A percentile compares a stretch with the other conserved stretches of the same genome.
Conservation (phyloP, 23 tunicate species). For the Halocynthia aurantium region DNA sequence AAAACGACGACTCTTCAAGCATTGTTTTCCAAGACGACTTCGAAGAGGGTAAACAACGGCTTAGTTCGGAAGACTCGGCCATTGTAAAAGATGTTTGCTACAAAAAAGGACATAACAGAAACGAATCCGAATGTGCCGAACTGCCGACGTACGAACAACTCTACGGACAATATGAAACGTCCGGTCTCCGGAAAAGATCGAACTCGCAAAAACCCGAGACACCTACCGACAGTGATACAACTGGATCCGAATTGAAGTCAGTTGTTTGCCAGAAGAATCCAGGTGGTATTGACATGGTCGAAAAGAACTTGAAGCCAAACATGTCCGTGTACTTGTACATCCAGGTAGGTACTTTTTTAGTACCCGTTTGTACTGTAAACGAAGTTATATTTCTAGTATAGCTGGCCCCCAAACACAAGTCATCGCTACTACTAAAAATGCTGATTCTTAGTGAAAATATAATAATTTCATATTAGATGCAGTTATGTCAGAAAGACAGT, state of each 20-base stretch:
- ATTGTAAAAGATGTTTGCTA: slow-evolving; percentile 1
- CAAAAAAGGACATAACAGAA: slow-evolving; percentile 2
- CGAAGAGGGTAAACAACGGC: background rate
- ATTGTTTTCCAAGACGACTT: slow-evolving; percentile 48
- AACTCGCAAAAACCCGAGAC: slow-evolving; percentile 1
- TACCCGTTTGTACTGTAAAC: background rate
- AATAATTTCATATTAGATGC: slow-evolving; percentile 36
- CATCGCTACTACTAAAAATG: background rate
- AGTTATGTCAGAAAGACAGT: slow-evolving; percentile 69
- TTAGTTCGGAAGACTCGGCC: slow-evolving; percentile 1
- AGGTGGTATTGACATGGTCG: background rate
- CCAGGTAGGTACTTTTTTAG: slow-evolving; percentile 25
- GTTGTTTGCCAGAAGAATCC: slow-evolving; percentile 21
- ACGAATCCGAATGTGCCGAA: background rate
- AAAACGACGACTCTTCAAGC: slow-evolving; percentile 36
- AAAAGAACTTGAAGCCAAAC: slow-evolving; percentile 4
- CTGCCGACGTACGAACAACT: background rate
- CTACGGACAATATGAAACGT: background rate
- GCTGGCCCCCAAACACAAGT: background rate
- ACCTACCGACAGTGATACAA: slow-evolving; percentile 14
- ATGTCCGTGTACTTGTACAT: slow-evolving; percentile 59
- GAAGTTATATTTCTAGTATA: background rate
- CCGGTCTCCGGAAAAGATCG: background rate
- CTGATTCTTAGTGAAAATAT: background rate
- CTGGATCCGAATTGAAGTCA: slow-evolving; percentile 25